Evolutionary conservation across 1,140 invertebrate genomes (phyloP), one percentile per base, ranked within the genome.

Genomic region (Agrilus planipennis): DNA sequence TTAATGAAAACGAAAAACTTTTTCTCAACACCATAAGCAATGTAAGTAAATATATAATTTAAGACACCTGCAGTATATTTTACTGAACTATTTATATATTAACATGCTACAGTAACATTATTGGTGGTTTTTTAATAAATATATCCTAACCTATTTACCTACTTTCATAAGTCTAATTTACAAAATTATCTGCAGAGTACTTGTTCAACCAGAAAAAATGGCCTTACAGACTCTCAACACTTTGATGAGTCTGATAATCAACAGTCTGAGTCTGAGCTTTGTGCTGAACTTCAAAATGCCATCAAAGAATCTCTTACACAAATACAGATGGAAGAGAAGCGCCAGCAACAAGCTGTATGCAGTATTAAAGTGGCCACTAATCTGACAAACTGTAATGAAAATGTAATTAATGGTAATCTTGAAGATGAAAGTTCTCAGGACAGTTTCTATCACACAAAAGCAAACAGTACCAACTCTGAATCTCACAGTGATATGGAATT

Each of bases 251-350:
- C n/a, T n/a, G n/a, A 55, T 34, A 48, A 45, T n/a, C n/a, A n/a
- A n/a, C n/a, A n/a, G n/a, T n/a, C n/a, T 35, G 53, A 57, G 39
- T 22, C 55, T 12, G 55, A 55, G 42, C 34, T 55, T 12, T 44
- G 49, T 39, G 34, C 36, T 1, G 45, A 56, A 20, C 34, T 57
- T 25, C 54, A 54, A 19, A 44, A 57, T 20, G 45, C 45, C n/a
- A 52, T 57, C 30, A 44, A 48, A 10, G 53, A 55, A 29, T 55
- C 55, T 7, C 37, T n/a, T 57, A 15, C 47, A 35, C 7, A 55
- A 44, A 36, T 53, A 51, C 30, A 55, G 14, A 5, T 28, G 2
- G 22, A 39, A 18, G 22, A 49, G 43, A 29, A 44, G 31, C 5
- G 47, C 45, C 25, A 41, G 22, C 21, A 16, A 14, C 1, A 45